Evolutionary conservation across 2,113 vertebrate genomes (phyloP), one percentile per base, ranked within the genome.

Genomic region (Erinaceus europaeus): DNA sequence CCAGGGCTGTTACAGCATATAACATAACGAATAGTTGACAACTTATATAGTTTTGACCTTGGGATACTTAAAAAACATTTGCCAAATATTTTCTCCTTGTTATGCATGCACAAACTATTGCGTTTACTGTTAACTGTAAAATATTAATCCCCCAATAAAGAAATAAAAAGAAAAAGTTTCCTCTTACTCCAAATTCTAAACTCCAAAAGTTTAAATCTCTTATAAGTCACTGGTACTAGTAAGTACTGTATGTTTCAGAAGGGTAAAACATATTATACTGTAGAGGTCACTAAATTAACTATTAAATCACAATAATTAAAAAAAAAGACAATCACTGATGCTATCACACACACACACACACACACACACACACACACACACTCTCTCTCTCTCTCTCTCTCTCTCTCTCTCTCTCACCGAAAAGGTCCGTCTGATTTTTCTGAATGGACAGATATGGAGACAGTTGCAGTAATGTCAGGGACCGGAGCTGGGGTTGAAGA

Each of bases 381-480:
- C n/a, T n/a, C n/a, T n/a, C n/a, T n/a, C n/a, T n/a, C n/a, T n/a
- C n/a, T n/a, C n/a, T n/a, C n/a, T n/a, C n/a, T n/a, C n/a, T n/a
- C n/a, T n/a, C n/a, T n/a, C n/a, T n/a, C n/a, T n/a, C n/a, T n/a
- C n/a, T n/a, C 96, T 93, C 91, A 98, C 97, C 96, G 97, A 76
- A 97, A 98, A 78, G 90, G 94, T 38, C 98, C 98, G 14, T 97
- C 97, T 13, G 96, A 94, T 91, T 97, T 98, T 82, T 97, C 96
- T 42, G 93, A 94, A 9, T 97, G 97, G 64, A 97, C 97, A 4
- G 97, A 97, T 6, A 98, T 97, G n/a, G 97, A 94, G 57, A 96
- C 93, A 0, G 97, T 94, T 12, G 97, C 94, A 87, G 96, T 96
- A 88, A 97, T 95, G 18, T 97, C 97, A 1, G 97, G 96, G n/a